Evolutionary conservation across 2,797 vertebrate species (phyloP), one percentile per base, ranked within the genome.

Genomic region (Momotus momota): DNA sequence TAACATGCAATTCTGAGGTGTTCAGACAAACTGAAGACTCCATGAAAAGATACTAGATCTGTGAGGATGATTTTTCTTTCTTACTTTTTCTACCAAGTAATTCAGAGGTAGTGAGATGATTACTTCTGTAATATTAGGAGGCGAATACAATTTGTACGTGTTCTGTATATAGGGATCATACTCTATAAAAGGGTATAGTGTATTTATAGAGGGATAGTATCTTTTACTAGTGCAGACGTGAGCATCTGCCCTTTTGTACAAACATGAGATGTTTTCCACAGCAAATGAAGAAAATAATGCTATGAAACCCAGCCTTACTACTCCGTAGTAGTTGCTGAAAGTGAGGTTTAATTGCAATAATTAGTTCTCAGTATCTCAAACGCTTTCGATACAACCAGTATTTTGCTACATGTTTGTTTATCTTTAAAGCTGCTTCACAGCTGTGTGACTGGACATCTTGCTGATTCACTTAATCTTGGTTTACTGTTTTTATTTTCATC

Each of bases 41-140:
- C n/a, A 9, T 45, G 8, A 74, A 86, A 45, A 85, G 81, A 6
- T 9, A n/a, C 43, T 75, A 62, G 17, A 7, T 79, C 23, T 48
- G 14, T 67, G 35, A 70, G 14, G 29, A 35, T 7, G 40, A 3
- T 40, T 40, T 77, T 51, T 1, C 38, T 8, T 48, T 54, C 69
- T n/a, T 3, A 16, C 21, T 8, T 64, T 77, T 38, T 48, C 46
- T 70, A 27, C 33, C 6, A 15, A 26, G 15, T 51, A 40, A 2
- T 9, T 74, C 86, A 4, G 3, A 35, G 51, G 7, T 3, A 26
- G 41, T 8, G 29, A 52, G 20, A 52, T 67, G 14, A 19, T 66
- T 51, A 5, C 1, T 3, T 41, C 55, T 49, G 0, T 48, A 49
- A 46, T 0, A 0, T 10, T 21, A 57, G 46, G 38, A 71, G 15